Evolutionary conservation across 2,797 vertebrate species (phyloP).

Genomic region (Lindbergichthys nudifrons): DNA sequence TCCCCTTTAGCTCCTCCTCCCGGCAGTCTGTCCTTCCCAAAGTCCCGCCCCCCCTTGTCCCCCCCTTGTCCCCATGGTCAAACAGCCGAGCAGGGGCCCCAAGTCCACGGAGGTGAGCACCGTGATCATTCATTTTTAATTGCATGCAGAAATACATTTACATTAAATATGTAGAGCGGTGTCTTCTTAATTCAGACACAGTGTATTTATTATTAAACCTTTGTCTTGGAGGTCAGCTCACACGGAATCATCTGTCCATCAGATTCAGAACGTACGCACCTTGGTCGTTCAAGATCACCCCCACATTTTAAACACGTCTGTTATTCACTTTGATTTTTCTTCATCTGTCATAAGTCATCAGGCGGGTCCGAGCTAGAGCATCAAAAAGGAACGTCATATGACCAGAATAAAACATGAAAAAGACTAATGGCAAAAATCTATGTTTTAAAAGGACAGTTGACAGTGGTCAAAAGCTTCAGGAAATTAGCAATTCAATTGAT

Average conservation of each 20-base stretch:
- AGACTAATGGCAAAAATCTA: constrained; percentile 42
- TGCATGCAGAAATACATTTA: constrained; percentile 86
- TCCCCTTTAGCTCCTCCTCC: constrained; percentile 22
- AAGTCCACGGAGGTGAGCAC: constrained; percentile 61
- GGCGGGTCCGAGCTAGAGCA: constrained; percentile 46
- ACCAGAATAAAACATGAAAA: constrained; percentile 62
- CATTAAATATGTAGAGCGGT: constrained; percentile 86
- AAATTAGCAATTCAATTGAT: constrained; percentile 44
- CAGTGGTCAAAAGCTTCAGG: constrained; percentile 49
- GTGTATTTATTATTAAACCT: constrained; percentile 88
- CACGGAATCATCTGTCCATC: constrained; percentile 80
- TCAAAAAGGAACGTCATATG: constrained; percentile 60
- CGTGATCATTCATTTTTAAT: constrained; percentile 86
- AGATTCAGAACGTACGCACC: constrained; percentile 66
- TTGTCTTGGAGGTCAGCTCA: constrained; percentile 85
- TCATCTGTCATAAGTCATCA: constrained; percentile 65
- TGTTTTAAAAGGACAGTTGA: constrained; percentile 52
- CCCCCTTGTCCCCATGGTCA: constrained; percentile 45
- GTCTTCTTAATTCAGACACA: constrained; percentile 87
- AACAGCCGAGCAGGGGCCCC: constrained; percentile 56
- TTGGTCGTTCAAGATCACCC: constrained; percentile 50
- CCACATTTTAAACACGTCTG: constrained; percentile 64
- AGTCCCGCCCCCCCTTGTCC: constrained; percentile 23
- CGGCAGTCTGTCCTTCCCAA: constrained; percentile 28
- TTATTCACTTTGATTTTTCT: constrained; percentile 81